Percentiles rank a stretch among this genome's conserved stretches.
These are phyloP conservation scores for Raja brachyura DNA, from an alignment of 2,113 vertebrate species.

Conservation along the genomic window DNA sequence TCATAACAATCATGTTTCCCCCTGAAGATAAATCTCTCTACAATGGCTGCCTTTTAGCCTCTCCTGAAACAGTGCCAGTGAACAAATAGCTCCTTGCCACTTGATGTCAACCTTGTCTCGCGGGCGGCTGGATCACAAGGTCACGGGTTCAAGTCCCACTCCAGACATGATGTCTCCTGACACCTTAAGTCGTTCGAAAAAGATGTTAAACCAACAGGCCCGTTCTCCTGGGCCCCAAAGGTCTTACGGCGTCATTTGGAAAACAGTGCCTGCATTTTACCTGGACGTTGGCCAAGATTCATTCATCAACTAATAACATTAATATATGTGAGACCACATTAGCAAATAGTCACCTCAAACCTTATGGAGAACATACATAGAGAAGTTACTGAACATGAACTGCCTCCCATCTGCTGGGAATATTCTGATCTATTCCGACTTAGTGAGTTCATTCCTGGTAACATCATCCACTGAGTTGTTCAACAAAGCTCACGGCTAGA, in stretches of 20 bases:
- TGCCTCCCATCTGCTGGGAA: background rate
- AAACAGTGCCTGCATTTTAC: background rate
- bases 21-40: slow-evolving; percentile 11
- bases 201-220: background rate
- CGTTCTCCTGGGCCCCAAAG: background rate
- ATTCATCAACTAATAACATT: background rate
- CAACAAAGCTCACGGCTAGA: background rate
- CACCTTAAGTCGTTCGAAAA: background rate
- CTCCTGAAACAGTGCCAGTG: background rate
- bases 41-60: background rate
- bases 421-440: background rate
- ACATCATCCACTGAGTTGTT: background rate
- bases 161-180: background rate
- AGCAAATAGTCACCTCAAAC: no score
- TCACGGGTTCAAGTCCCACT: background rate
- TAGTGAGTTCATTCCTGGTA: background rate
- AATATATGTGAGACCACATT: no score
- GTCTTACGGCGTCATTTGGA: background rate
- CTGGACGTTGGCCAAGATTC: background rate
- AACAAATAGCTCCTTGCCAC: background rate
- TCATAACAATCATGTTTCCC: background rate
- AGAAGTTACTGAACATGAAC: background rate
- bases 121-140: background rate
- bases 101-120: background rate
- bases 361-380: background rate